Evolutionary conservation across 2,113 vertebrate species (phyloP), one percentile per base, ranked within the genome.

Genomic region (Orycteropus afer): DNA sequence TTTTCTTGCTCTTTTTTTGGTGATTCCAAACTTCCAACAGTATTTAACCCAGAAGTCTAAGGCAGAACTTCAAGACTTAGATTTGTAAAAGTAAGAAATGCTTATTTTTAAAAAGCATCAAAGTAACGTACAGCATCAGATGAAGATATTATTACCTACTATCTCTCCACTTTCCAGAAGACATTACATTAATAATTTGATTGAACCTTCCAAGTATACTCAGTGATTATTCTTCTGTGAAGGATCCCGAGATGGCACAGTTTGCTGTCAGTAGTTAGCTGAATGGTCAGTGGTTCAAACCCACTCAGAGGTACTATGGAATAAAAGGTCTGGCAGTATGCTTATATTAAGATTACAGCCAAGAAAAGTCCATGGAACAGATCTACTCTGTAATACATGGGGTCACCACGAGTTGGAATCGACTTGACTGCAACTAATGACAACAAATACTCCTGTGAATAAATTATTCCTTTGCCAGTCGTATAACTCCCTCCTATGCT

Each of bases 381-480:
- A 18, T 20, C 20, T 71, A 23, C 22, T 40, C 8, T 40, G 37
- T 15, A 40, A 71, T 18, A 40, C 20, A 71, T 40, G 9, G 37
- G 4, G 6, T 23, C 1, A 2, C 10, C n/a, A 8, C 23, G 17
- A 71, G 8, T 40, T 15, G 4, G 5, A 71, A 71, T 40, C 4
- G 20, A 65, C 61, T 34, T 13, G 14, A 67, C 34, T 40, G 67
- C 27, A 71, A 71, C 67, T 71, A 17, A 71, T 37, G 3, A 71
- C 37, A 71, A 40, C 10, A 40, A 71, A 20, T 40, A 17, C 20
- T 71, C 10, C 37, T 71, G n/a, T 71, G 69, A 71, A 17, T 69
- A 37, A 37, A 40, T 71, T 23, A 40, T n/a, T 18, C 37, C 20
- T 71, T 18, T 40, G 20, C 8, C 23, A 40, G 22, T 40, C n/a